Evolutionary conservation across 2,797 vertebrate species (phyloP).

Genomic region (Nothura maculosa): DNA sequence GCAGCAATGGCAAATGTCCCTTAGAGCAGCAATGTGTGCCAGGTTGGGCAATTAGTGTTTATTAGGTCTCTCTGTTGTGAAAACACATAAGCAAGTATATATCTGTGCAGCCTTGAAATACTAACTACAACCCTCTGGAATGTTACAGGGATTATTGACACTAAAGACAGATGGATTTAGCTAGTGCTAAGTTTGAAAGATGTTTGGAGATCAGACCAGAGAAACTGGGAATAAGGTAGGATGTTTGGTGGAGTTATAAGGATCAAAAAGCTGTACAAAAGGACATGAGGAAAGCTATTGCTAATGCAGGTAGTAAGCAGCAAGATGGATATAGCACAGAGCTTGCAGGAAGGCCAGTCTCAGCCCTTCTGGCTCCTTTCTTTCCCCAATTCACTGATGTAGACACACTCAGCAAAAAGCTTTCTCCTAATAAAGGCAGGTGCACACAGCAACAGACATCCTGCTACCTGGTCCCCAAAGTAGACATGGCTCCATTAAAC

Average conservation of each 20-base stretch:
- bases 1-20: neutral
- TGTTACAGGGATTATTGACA: neutral
- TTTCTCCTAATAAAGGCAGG: neutral
- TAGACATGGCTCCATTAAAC: neutral
- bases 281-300: accelerated
- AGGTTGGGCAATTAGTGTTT: neutral
- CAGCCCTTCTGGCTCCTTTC: neutral
- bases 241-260: accelerated
- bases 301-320: neutral
- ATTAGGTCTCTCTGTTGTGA: accelerated
- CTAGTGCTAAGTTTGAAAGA: neutral
- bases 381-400: neutral
- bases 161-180: neutral
- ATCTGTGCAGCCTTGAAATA: neutral
- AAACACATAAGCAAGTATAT: neutral
- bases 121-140: accelerated
- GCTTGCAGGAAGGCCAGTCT: neutral
- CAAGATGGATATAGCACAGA: neutral
- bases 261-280: neutral
- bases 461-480: accelerated
- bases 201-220: neutral
- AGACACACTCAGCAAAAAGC: neutral
- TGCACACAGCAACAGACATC: neutral
- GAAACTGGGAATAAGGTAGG: neutral
- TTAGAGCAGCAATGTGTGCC: accelerated